phyloP scores from a whole-genome alignment of 2,797 vertebrate species.

The Etheostoma perlongum region DNA sequence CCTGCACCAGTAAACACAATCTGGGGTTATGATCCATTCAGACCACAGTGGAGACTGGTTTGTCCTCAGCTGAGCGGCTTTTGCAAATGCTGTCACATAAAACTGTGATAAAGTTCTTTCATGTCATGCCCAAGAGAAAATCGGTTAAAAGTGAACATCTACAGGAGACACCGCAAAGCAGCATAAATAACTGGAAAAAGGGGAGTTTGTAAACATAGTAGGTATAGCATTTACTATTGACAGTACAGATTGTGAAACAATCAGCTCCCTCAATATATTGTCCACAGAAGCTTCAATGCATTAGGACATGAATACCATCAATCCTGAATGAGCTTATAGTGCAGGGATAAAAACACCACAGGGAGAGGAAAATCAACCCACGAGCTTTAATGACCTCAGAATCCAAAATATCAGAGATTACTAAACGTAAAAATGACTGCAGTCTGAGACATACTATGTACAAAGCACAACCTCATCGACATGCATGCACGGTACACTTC shows the following conservation, averaged over 20 bases:
- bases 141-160: conserved; percentile 22
- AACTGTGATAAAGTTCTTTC: conserved; percentile 33
- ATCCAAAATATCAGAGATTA: conserved; percentile 43
- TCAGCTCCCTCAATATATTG: conserved; percentile 29
- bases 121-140: conserved; percentile 33
- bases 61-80: conserved; percentile 23
- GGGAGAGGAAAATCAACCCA: conserved; percentile 45
- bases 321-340: conserved; percentile 30
- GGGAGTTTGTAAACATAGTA: conserved; percentile 29
- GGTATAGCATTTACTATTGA: conserved; percentile 38
- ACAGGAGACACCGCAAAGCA: conserved; percentile 27
- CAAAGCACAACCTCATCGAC: conserved; percentile 5
- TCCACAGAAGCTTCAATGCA: conserved; percentile 32
- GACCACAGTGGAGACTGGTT: conserved; percentile 30
- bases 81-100: conserved; percentile 47
- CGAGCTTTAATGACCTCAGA: conserved; percentile 32
- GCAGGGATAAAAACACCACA: conserved; percentile 46
- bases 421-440: conserved; percentile 38
- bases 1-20: conserved; percentile 25
- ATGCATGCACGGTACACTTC: not conserved
- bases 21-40: conserved; percentile 54
- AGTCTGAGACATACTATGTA: conserved; percentile 4
- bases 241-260: conserved; percentile 31
- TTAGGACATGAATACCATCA: conserved; percentile 61
- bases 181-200: conserved; percentile 41